These are phyloP conservation scores for Archegozetes longisetosus DNA, from an alignment of 1,140 invertebrate species.

Conservation along the genomic window DNA sequence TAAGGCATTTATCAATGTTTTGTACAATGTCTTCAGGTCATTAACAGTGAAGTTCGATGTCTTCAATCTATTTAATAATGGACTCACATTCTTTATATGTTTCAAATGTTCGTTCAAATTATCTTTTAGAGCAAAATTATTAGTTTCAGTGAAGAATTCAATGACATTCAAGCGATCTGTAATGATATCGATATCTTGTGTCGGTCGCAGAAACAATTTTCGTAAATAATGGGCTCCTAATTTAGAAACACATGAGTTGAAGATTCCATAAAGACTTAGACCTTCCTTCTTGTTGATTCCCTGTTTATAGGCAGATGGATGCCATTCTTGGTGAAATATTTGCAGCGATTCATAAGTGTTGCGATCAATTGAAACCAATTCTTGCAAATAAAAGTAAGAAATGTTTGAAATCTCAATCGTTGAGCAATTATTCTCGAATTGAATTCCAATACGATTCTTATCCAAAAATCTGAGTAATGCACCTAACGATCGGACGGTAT, in stretches of 20 bases:
- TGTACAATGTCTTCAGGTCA: conserved; percentile 2
- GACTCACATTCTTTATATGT: conserved; percentile 1
- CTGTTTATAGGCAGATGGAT: conserved; percentile 55
- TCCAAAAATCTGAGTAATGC: conserved; percentile 4
- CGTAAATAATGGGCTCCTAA: conserved; percentile 6
- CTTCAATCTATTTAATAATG: conserved; percentile 7
- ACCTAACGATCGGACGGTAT: conserved; percentile 6
- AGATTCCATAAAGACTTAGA: conserved; percentile 33
- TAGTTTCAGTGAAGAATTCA: conserved; percentile 12
- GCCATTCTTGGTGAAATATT: conserved; percentile 51
- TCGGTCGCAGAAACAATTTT: conserved; percentile 13
- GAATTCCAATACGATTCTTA: neutral
- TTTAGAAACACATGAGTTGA: conserved; percentile 13
- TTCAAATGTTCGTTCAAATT: neutral
- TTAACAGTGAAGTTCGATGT: neutral
- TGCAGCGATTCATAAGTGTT: conserved; percentile 49
- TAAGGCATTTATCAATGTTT: neutral
- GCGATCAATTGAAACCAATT: conserved; percentile 45
- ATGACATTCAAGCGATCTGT: conserved; percentile 13
- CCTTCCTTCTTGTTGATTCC: conserved; percentile 41
- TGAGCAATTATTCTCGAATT: neutral
- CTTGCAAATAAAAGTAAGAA: neutral
- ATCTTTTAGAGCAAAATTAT: neutral
- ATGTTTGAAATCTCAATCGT: neutral
- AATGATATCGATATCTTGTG: neutral